phyloP scores from a whole-genome alignment of 1,140 invertebrate genomes.

The Daktulosphaira vitifoliae region DNA sequence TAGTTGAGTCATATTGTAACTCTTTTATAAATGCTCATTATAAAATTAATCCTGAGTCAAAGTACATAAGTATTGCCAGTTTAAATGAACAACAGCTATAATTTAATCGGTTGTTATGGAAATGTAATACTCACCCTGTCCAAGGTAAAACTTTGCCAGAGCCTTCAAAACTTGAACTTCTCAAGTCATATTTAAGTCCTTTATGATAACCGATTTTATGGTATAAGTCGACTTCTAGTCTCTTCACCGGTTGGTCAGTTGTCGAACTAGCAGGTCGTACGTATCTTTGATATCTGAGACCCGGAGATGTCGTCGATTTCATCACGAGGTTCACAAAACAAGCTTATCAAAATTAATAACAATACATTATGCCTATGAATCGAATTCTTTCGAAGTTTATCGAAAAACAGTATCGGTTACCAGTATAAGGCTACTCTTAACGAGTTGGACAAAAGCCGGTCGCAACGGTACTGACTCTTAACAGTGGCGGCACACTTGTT shows the following conservation, averaged over 20 bases:
- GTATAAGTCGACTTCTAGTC: background rate
- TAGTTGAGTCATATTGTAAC: too few relatives aligned
- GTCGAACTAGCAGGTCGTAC: background rate
- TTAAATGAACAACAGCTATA: too few relatives aligned
- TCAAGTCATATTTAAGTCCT: constrained; percentile 44
- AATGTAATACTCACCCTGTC: constrained; percentile 39
- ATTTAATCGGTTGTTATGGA: too few relatives aligned
- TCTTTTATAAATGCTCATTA: too few relatives aligned
- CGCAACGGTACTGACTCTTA: constrained; percentile 13
- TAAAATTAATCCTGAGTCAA: too few relatives aligned
- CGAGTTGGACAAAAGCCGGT: constrained; percentile 27
- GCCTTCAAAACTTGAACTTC: constrained; percentile 47
- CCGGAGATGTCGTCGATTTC: background rate
- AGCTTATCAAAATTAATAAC: too few relatives aligned
- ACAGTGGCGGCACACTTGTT: constrained; percentile 10
- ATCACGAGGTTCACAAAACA: constrained; percentile 12
- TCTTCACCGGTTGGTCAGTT: background rate
- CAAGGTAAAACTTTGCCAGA: constrained; percentile 45
- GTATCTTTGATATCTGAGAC: background rate
- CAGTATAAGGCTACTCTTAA: too few relatives aligned
- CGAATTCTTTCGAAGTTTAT: too few relatives aligned
- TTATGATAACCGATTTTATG: constrained; percentile 1
- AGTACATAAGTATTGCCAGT: too few relatives aligned
- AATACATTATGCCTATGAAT: too few relatives aligned
- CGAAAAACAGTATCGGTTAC: too few relatives aligned